Evolutionary conservation across 2,888 invertebrate species (phyloP).

Genomic region (Lycia hirtaria): DNA sequence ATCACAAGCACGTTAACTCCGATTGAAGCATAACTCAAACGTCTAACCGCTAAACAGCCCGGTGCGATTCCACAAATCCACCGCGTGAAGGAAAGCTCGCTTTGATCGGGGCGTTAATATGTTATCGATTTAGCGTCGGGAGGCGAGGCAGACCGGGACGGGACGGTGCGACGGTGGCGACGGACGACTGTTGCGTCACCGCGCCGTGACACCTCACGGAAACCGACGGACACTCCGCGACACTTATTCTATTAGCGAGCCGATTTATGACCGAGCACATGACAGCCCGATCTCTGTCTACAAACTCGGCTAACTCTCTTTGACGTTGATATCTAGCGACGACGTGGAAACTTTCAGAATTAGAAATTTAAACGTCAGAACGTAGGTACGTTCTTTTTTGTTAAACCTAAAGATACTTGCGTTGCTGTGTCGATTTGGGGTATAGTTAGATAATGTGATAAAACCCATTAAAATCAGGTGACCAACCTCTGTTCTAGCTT

Average conservation of each 20-base stretch:
- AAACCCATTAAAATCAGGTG: no score
- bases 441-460: no score
- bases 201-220: slow-evolving; percentile 68
- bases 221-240: slow-evolving; percentile 63
- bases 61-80: slow-evolving; percentile 62
- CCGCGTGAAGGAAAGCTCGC: slow-evolving; percentile 63
- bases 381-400: slow-evolving; percentile 38
- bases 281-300: slow-evolving; percentile 61
- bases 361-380: slow-evolving; percentile 28
- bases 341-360: slow-evolving; percentile 35
- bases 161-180: slow-evolving; percentile 60
- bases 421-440: no score
- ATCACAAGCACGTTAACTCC: slow-evolving; percentile 26
- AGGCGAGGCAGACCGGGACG: slow-evolving; percentile 67
- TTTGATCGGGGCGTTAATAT: slow-evolving; percentile 80
- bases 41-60: slow-evolving; percentile 37
- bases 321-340: slow-evolving; percentile 52
- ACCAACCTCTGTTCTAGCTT: no score
- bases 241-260: slow-evolving; percentile 68
- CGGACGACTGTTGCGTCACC: slow-evolving; percentile 75
- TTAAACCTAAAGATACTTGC: no score
- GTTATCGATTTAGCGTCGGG: slow-evolving; percentile 76
- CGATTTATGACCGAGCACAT: slow-evolving; percentile 62
- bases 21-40: slow-evolving; percentile 42
- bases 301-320: slow-evolving; percentile 53